phyloP scores from a whole-genome alignment of 2,797 vertebrate genomes.

The Anas georgica region DNA sequence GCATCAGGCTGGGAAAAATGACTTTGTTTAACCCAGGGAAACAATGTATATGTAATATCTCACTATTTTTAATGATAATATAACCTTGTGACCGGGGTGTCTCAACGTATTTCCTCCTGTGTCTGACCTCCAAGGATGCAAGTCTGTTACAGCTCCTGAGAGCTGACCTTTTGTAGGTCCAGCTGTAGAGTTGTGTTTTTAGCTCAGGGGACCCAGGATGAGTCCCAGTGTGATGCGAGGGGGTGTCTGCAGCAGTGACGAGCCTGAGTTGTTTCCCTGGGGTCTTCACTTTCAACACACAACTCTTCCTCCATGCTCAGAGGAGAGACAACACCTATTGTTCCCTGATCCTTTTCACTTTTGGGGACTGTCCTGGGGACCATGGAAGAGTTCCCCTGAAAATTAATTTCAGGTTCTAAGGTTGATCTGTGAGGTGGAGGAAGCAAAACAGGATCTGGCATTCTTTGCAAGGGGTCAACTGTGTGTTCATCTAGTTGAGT shows the following conservation, averaged over 20 bases:
- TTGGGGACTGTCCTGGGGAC: neutral
- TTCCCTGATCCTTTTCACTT: neutral
- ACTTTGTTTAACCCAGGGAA: slow-evolving; percentile 56
- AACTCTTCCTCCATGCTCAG: neutral
- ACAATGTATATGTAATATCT: slow-evolving; percentile 27
- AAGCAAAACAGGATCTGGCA: neutral
- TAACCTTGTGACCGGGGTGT: slow-evolving; percentile 42
- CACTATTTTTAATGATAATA: slow-evolving; percentile 65
- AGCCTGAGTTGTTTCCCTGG: neutral
- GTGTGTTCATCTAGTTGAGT: neutral
- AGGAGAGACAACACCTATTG: neutral
- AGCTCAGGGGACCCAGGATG: neutral
- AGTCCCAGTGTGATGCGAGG: neutral
- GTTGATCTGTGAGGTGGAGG: neutral
- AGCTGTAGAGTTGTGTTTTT: slow-evolving; percentile 53
- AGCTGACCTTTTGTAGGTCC: slow-evolving; percentile 38
- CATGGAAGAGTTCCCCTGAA: neutral
- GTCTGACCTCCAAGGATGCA: slow-evolving; percentile 30
- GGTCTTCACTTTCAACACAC: neutral
- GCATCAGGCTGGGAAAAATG: neutral
- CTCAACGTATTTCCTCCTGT: slow-evolving; percentile 32
- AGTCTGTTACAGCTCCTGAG: slow-evolving; percentile 11
- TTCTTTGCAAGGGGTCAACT: neutral
- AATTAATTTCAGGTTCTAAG: neutral
- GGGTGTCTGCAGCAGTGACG: neutral